A percentile compares a stretch with the other conserved stretches of the same genome.
phyloP scores from a whole-genome alignment of 2,113 vertebrate genomes.

The Dicerorhinus sumatrensis region DNA sequence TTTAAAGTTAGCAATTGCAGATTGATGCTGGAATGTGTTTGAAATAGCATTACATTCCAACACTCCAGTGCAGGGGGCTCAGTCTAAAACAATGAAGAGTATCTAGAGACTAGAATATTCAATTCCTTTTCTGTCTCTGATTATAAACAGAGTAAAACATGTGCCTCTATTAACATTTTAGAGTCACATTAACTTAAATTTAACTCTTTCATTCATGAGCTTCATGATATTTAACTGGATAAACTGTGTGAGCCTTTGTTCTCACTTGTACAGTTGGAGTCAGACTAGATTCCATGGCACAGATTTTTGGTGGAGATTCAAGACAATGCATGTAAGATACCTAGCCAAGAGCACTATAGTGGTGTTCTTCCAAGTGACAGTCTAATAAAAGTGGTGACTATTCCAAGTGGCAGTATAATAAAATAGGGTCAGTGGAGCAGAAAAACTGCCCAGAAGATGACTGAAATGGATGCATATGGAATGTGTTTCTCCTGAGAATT shows the following conservation, averaged over 20 bases:
- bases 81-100: neutral
- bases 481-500: neutral
- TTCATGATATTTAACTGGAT: neutral
- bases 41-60: neutral
- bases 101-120: neutral
- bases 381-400: neutral
- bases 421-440: neutral
- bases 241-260: neutral
- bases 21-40: neutral
- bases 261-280: neutral
- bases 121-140: neutral
- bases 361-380: neutral
- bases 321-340: neutral
- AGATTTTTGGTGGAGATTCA: neutral
- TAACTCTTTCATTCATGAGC: neutral
- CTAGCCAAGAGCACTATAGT: neutral
- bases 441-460: neutral
- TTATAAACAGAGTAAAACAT: neutral
- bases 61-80: neutral
- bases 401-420: neutral
- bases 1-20: conserved; percentile 20
- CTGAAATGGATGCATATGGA: neutral
- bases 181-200: neutral
- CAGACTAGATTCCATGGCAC: neutral
- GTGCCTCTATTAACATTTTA: neutral